Evolutionary conservation across 2,888 invertebrate genomes (phyloP), one percentile per base, ranked within the genome.

Genomic region (Strigamia transsilvanica): DNA sequence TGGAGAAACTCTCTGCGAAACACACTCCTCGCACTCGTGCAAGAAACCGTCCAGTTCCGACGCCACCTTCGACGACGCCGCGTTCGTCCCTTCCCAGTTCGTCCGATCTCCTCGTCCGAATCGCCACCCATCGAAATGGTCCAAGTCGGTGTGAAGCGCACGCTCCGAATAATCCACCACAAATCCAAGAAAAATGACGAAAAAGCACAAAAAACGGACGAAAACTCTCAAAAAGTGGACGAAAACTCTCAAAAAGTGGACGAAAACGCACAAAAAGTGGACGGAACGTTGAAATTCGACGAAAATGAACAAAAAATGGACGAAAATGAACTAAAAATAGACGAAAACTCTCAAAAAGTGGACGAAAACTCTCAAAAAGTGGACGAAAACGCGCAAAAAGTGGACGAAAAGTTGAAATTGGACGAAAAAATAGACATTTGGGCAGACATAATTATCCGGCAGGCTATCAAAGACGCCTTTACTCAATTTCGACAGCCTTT

Each of bases 1-100:
- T 66, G 61, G 61, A 66, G 61, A 66, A 66, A 23, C 21, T 23
- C 61, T 66, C 61, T 66, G 18, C 61, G 61, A 66, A 23, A 66
- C 23, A 66, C 6, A 23, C 23, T 66, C 1, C 61, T 66, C 61
- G 18, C 61, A 5, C 21, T 66, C 12, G 21, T 66, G 23, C 18
- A 66, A n/a, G 61, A 66, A 66, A 66, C 21, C 23, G 61, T 23
- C 23, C 6, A 21, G 18, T 66, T 66, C 23, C 12, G 6, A 23
- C 61, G 21, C 0, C 61, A 18, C 21, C 23, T 66, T 66, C 61
- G 61, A 0, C 61, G 23, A 21, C 61, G 10, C 12, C 18, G 23
- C 13, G 21, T 66, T 21, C 61, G 18, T 12, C 61, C 61, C 0
- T 23, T 4, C 18, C 12, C 23, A n/a, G 2, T 18, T 23, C 23